phyloP scores from a whole-genome alignment of 2,113 vertebrate species.

The Nipponia nippon region DNA sequence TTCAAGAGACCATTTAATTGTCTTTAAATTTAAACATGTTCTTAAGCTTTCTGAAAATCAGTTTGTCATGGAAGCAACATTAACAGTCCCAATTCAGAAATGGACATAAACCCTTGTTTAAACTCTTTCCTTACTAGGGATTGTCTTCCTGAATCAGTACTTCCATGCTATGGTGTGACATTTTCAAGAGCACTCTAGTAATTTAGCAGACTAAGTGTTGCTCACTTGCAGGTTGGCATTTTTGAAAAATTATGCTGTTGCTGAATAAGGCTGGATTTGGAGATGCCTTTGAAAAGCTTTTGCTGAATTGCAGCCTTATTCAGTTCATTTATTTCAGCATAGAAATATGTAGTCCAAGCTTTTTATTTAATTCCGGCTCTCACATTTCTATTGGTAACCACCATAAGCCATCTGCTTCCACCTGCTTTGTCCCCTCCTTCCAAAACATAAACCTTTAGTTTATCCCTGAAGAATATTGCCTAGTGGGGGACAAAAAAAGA shows the following conservation, averaged over 20 bases:
- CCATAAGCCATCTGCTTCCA: not conserved
- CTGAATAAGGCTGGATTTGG: not conserved
- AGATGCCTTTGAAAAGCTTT: constrained; percentile 2
- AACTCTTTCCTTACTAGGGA: not conserved
- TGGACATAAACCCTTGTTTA: not conserved
- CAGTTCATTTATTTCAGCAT: not conserved
- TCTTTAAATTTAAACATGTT: not conserved
- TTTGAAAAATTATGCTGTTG: not conserved
- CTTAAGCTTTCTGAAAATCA: not conserved
- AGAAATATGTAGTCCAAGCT: not conserved
- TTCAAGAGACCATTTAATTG: not conserved
- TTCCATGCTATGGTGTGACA: not conserved
- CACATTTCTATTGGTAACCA: not conserved
- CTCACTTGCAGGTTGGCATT: not conserved
- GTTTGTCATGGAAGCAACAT: not conserved
- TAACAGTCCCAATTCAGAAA: not conserved
- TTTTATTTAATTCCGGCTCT: not conserved
- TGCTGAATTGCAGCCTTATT: constrained; percentile 12
- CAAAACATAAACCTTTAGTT: not conserved
- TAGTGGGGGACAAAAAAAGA: not conserved
- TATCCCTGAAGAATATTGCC: not conserved
- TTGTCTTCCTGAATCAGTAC: not conserved
- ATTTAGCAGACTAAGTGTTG: not conserved
- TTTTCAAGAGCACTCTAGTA: not conserved
- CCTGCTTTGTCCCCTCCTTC: not conserved